Evolutionary conservation across 2,888 invertebrate species (phyloP), one percentile per base, ranked within the genome.

Genomic region (Ochropleura leucogaster): DNA sequence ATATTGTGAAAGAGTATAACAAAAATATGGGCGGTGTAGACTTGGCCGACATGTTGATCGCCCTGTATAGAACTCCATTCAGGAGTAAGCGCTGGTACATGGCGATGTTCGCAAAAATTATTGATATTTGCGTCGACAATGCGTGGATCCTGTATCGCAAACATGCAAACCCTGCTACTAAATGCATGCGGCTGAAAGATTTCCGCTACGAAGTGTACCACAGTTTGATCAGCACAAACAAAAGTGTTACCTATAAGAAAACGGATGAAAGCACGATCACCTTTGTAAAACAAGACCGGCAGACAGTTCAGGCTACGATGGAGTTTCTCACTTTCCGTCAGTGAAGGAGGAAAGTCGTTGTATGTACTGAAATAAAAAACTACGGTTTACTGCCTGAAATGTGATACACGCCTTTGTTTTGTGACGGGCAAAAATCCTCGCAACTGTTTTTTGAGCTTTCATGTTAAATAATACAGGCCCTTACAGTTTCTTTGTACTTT

Each of bases 241-340:
- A 62, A 62, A 62, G 42, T 44, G 60, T 62, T 62, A 62, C 44
- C 40, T 59, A 59, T 40, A 40, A 59, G 59, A 59, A 59, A 59
- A 59, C 59, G 40, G 40, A 59, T 59, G 59, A 59, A 59, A 40
- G 59, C 59, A 59, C 40, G 59, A 59, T 59, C 59, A 62, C 60
- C 42, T 62, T n/a, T 62, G 60, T 62, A 62, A 62, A 62, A 44
- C 60, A 44, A 62, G 42, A 62, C 60, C 64, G 64, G 64, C 30
- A 64, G 64, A 64, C 49, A 64, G 49, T 64, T 47, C 64, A 64
- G 49, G 64, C 64, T 64, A 64, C 49, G 64, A 64, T 64, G 64
- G 64, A 49, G 64, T 64, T 64, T 49, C 64, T 16, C 64, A 64
- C 47, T 64, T 64, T 49, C 64, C 49, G 49, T 64, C 64, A 64